A percentile compares a stretch with the other conserved stretches of the same genome.
phyloP scores from a whole-genome alignment of 2,113 vertebrate species.

The Lonchura striata region DNA sequence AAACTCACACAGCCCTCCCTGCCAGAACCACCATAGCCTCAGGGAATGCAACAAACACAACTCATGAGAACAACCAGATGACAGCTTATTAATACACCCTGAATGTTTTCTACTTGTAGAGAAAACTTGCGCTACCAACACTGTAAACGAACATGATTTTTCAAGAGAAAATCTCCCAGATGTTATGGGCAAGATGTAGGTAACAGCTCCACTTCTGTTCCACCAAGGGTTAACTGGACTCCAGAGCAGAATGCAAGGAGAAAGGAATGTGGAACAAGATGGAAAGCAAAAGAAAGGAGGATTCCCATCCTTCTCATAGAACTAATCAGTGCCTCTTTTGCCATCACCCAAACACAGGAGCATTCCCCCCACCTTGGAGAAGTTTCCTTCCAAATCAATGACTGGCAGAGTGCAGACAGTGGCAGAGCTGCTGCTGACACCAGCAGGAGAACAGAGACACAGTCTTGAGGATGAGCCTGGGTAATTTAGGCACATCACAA shows the following conservation, averaged over 20 bases:
- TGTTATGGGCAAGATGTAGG: background rate
- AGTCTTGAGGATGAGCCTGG: background rate
- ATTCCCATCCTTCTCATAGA: background rate
- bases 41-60: conserved; percentile 1
- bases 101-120: background rate
- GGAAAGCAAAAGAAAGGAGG: background rate
- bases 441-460: background rate
- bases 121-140: background rate
- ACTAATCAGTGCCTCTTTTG: background rate
- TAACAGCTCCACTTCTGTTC: background rate
- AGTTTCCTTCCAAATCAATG: background rate
- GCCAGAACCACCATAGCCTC: conserved; percentile 30
- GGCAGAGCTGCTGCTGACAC: background rate
- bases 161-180: background rate
- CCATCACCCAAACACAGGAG: background rate
- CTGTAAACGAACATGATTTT: background rate
- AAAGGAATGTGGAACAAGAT: background rate
- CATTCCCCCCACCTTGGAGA: background rate
- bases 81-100: conserved; percentile 23
- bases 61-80: conserved; percentile 1
- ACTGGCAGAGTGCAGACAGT: accelerated
- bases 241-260: background rate
- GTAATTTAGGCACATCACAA: background rate
- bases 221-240: background rate
- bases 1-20: conserved; percentile 2